Evolutionary conservation across 2,888 invertebrate species (phyloP), one percentile per base, ranked within the genome.

Genomic region (Entomobrya proxima): DNA sequence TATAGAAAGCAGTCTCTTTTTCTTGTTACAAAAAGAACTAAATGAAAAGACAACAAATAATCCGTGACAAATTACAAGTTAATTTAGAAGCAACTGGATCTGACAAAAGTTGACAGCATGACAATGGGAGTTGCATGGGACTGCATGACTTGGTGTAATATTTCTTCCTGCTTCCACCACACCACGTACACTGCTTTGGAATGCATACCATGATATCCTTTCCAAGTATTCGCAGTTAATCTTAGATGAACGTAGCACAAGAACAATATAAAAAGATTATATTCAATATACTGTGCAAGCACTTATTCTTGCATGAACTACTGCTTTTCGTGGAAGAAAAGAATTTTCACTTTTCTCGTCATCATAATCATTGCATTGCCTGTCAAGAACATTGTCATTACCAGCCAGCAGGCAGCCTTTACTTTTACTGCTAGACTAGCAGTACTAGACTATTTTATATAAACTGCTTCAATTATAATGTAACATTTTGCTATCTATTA

Each of bases 31-130:
- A 52, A n/a, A n/a, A 69, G 55, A 80, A 81, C 72, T 81, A 72
- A 79, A 79, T 79, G 79, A 69, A 67, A 79, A 79, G 79, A 55
- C 79, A 79, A 79, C 79, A 79, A 79, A 79, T 79, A 79, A 79
- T 69, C 69, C 52, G 52, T 79, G 79, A 79, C 79, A 79, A 79
- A 79, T 79, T 79, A 67, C 79, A 69, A 79, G 79, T 79, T 79
- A 79, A 79, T 79, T 79, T 79, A 79, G 69, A 79, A 79, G 69
- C 69, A 79, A 79, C 79, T 79, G 79, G 69, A 69, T 79, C 79
- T 79, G 79, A 79, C 79, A 79, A 67, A 79, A 67, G 69, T 79
- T 79, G 79, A 69, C 69, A 79, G 67, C 67, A 27, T 69, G 69
- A 79, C 69, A 79, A 79, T 79, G 67, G 52, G 69, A 79, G 55